Percentiles rank a stretch among this genome's conserved stretches.
Conservation (phyloP, 2,888 invertebrate species). For the Orthosia gracilis region DNA sequence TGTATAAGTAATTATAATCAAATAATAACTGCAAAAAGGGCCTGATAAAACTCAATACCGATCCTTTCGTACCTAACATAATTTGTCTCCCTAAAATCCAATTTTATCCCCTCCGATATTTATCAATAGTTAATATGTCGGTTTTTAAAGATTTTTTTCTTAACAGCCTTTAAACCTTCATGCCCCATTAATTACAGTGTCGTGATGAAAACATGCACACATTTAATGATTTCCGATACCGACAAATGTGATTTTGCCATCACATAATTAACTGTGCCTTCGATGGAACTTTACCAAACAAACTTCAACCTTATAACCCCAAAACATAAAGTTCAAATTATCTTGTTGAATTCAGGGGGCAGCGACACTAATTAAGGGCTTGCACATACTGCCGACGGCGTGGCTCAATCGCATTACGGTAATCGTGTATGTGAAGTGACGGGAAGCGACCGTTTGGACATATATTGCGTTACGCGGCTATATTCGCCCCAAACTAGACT, state of each 20-base stretch:
- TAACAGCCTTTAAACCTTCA: slow-evolving; percentile 2
- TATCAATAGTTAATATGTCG: not conserved
- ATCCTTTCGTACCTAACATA: not conserved
- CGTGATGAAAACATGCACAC: slow-evolving; percentile 41
- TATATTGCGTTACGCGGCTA: slow-evolving; percentile 52
- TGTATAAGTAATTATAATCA: not conserved
- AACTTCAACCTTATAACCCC: slow-evolving; percentile 16
- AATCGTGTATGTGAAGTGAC: slow-evolving; percentile 81
- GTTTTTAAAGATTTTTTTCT: not conserved
- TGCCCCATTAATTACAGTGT: slow-evolving; percentile 21
- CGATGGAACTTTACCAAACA: slow-evolving; percentile 21
- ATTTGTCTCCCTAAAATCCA: not conserved
- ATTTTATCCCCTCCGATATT: not conserved
- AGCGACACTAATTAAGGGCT: slow-evolving; percentile 72
- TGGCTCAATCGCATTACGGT: slow-evolving; percentile 74
- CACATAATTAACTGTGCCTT: slow-evolving; percentile 55
- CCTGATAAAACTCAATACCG: not conserved
- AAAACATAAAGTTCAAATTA: slow-evolving; percentile 25
- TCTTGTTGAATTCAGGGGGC: slow-evolving; percentile 5
- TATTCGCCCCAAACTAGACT: slow-evolving; percentile 31
- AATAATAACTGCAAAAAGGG: not conserved
- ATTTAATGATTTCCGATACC: slow-evolving; percentile 52
- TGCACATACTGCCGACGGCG: slow-evolving; percentile 71
- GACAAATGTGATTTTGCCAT: slow-evolving; percentile 59
- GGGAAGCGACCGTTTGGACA: slow-evolving; percentile 64